Conservation (phyloP, 2,797 vertebrate species). For the Choloepus didactylus region DNA sequence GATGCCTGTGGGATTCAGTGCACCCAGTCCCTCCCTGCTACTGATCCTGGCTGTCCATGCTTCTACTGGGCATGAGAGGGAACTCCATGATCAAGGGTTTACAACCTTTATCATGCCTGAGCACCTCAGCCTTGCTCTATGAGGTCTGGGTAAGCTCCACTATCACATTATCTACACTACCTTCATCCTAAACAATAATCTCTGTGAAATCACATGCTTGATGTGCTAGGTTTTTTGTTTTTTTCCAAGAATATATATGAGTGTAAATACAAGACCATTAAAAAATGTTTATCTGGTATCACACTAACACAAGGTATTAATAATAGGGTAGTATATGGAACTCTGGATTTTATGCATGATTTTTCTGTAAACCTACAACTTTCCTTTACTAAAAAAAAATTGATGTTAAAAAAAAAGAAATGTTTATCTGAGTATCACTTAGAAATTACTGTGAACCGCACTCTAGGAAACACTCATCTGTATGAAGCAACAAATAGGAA, state of each 20-base stretch:
- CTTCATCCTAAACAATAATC: neutral
- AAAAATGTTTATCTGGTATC: neutral
- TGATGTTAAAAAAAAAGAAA: neutral
- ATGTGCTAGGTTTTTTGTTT: neutral
- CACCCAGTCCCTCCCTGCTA: fast-evolving
- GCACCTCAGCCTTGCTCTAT: neutral
- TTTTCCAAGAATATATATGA: neutral
- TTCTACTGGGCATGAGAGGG: neutral
- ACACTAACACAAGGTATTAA: too few species aligned
- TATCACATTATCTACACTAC: neutral
- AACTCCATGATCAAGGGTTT: neutral
- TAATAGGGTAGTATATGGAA: too few species aligned
- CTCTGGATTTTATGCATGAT: too few species aligned
- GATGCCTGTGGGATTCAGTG: neutral
- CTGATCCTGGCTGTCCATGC: too few species aligned
- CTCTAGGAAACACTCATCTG: neutral
- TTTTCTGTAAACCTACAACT: too few species aligned
- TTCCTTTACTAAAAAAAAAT: too few species aligned
- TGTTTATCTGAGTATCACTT: neutral
- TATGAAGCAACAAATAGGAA: neutral
- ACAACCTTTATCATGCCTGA: neutral
- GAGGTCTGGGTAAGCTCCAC: neutral
- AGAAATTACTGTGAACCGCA: neutral
- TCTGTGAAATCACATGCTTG: slow-evolving; percentile 54
- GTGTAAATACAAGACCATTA: slow-evolving; percentile 28